phyloP scores from a whole-genome alignment of 1,140 invertebrate species.

The Eulimnadia texana region DNA sequence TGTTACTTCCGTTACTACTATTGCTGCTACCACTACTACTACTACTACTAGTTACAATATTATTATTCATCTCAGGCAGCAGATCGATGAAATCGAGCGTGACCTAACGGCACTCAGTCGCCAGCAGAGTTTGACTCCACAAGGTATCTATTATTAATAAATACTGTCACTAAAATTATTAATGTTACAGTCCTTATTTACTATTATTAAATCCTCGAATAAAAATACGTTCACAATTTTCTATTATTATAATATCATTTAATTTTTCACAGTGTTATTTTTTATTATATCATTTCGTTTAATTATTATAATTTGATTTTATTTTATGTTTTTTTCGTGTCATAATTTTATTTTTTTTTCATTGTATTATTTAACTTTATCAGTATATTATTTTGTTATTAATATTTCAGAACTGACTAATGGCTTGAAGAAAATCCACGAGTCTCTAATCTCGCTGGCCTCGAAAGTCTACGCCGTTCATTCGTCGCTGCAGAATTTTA shows the following conservation, averaged over 20 bases:
- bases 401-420: slow-evolving; percentile 44
- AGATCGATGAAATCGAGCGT: slow-evolving; percentile 56
- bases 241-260: background rate
- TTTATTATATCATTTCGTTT: too few relatives aligned
- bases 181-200: background rate
- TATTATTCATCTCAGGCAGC: slow-evolving; percentile 32
- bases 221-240: too few relatives aligned
- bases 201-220: background rate
- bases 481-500: slow-evolving; percentile 46
- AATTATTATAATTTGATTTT: slow-evolving; percentile 1
- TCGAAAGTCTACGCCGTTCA: slow-evolving; percentile 66
- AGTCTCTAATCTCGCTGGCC: slow-evolving; percentile 68
- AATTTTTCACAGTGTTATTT: slow-evolving; percentile 18
- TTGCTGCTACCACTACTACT: background rate
- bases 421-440: slow-evolving; percentile 62
- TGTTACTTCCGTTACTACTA: too few relatives aligned
- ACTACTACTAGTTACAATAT: slow-evolving; percentile 21
- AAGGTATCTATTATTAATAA: slow-evolving; percentile 35
- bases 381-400: slow-evolving; percentile 13
- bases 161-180: slow-evolving; percentile 6
- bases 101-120: slow-evolving; percentile 51
- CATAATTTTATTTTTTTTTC: slow-evolving; percentile 21
- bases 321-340: slow-evolving; percentile 14
- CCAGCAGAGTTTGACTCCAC: slow-evolving; percentile 45
- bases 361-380: slow-evolving; percentile 9